Base-by-base conservation (phyloP, 2,113 vertebrate species). In the Silurus meridionalis region DNA sequence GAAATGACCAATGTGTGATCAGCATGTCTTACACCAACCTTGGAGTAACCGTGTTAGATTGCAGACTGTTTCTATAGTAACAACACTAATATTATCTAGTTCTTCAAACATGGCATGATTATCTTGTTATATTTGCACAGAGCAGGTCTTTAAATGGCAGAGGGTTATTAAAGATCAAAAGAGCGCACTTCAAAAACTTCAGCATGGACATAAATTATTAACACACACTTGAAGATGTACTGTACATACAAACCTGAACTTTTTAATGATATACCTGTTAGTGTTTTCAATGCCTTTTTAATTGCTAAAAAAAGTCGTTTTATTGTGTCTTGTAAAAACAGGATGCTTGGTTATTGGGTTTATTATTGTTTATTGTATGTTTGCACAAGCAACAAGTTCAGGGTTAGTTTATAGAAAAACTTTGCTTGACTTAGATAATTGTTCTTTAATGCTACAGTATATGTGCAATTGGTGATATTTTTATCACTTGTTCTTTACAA, bases 11-110 rank as follows among this genome's bases (percentile, higher is more conserved):
- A 8, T 19, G 14, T 71, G 67, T 46, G 48, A 75, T 75, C 72
- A 23, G 72, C 48, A 1, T 74, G 46, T 6, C 46, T 23, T 50
- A 74, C 71, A 48, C 17, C 46, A 23, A 48, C 17, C 46, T 10
- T 74, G 71, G 71, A 50, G 0, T 19, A 74, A 23, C 71, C 23
- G 46, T 23, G 21, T 52, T 19, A 52, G 52, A 75, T 3, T 23
- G 19, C n/a, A n/a, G 48, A 75, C 19, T 5, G 72, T 75, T 75
- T 23, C 72, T 75, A 75, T 75, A 75, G 72, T 13, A 50, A 50
- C 71, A 52, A 75, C 72, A 75, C 48, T 75, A 75, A 75, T 75
- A 75, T 75, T 52, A 75, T 52, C 72, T 75, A 52, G 48, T 23
- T 75, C 19, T 52, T 52, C 19, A 52, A 52, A 75, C 23, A 52